Base-by-base conservation (phyloP, 2,113 vertebrate genomes). In the Neoarius graeffei region DNA sequence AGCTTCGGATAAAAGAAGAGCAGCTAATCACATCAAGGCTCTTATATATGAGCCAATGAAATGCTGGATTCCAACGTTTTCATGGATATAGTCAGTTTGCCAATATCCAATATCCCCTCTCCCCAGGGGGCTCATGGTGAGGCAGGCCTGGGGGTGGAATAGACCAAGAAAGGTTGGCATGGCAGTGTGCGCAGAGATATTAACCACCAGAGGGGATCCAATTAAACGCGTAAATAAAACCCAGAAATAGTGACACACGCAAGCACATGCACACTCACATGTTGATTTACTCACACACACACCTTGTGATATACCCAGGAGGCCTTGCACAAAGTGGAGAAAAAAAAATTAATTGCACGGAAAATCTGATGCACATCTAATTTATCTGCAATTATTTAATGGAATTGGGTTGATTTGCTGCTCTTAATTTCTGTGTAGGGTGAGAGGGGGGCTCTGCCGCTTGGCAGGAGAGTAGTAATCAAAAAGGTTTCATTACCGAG, bases 321-420 rank as follows among this genome's bases (percentile, higher is more conserved):
- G 84, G 88, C 50, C 90, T 90, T 87, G 86, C 86, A 73, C 88
- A 59, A 90, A 90, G 86, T 27, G 73, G 52, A 88, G 52, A 82
- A 87, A 93, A 42, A 42, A 86, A 88, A 93, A 91, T 91, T 91
- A 93, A 93, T 92, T 93, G 92, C 92, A 86, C 82, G 77, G 82
- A 94, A 94, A 93, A 93, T 90, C 79, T 54, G 71, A 94, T 90
- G 86, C 93, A 91, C 81, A 87, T 93, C 89, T 92, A 89, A 93
- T 93, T 93, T 93, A 90, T 91, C 89, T 76, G 86, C 91, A 93
- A 93, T 94, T 93, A 94, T 92, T 93, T 94, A 93, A 92, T 90
- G 92, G 92, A 91, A 94, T 92, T 92, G 91, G 2, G 73, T 69
- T 83, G 90, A 87, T 90, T 88, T 89, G 82, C 87, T 85, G 67